phyloP scores from a whole-genome alignment of 2,113 vertebrate genomes.

The Lynx canadensis region DNA sequence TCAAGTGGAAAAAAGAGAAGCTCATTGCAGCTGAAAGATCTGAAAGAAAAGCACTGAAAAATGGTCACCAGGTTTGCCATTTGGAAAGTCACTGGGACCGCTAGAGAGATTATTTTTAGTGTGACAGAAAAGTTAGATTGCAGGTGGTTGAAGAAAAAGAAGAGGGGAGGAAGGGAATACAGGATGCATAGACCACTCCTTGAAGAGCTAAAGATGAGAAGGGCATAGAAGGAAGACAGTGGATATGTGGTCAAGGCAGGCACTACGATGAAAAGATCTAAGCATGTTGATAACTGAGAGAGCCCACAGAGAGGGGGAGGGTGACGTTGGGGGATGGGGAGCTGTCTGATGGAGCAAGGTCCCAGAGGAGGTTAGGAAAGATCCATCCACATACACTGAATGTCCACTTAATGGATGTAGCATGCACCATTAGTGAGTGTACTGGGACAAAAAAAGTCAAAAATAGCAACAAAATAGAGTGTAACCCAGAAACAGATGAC shows the following conservation, averaged over 20 bases:
- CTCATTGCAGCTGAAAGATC: background rate
- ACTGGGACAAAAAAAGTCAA: background rate
- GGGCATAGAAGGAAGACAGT: background rate
- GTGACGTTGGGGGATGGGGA: background rate
- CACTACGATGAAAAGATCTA: background rate
- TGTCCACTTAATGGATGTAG: fast-evolving
- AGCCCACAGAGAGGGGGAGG: background rate
- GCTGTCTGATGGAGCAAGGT: background rate
- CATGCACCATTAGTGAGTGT: background rate
- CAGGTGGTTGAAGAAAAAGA: background rate
- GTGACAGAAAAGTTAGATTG: background rate
- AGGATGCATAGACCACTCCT: background rate
- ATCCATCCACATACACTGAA: too few species aligned
- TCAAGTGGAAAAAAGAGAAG: background rate
- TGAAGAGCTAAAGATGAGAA: background rate
- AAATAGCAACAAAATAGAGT: background rate
- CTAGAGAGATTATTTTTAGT: background rate
- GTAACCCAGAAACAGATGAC: background rate
- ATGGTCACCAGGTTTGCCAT: background rate
- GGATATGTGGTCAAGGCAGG: background rate
- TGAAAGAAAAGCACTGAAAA: background rate
- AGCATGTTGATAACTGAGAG: too few species aligned
- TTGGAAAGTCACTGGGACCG: background rate
- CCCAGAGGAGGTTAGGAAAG: background rate
- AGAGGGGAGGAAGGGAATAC: background rate